A percentile compares a stretch with the other conserved stretches of the same genome.
These are phyloP conservation scores for Echiichthys vipera DNA, from an alignment of 2,797 vertebrate species.

Conservation along the genomic window DNA sequence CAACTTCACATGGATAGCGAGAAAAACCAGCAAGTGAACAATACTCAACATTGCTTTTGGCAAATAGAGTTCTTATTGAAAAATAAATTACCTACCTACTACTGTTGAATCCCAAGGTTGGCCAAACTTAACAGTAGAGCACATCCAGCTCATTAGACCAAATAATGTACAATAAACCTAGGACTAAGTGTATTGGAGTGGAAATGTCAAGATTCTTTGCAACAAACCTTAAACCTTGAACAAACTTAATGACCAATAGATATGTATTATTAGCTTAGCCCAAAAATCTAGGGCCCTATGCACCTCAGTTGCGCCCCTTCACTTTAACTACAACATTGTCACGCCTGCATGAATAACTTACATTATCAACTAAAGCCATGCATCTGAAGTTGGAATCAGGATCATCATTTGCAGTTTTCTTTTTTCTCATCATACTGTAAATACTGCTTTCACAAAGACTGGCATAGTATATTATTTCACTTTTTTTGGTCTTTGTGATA, in stretches of 20 bases:
- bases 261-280: not conserved
- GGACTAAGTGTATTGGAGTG: not conserved
- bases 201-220: not conserved
- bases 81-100: not conserved
- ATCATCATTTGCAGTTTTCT: not conserved
- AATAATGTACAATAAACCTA: not conserved
- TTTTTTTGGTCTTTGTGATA: not conserved
- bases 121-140: not conserved
- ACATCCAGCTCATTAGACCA: constrained; percentile 1
- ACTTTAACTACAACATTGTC: not conserved
- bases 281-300: not conserved
- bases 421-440: not conserved
- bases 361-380: not conserved
- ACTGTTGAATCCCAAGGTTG: not conserved
- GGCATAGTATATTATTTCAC: no score
- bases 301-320: no score
- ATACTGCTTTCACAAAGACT: not conserved
- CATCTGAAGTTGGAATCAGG: not conserved
- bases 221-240: not conserved
- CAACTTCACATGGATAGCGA: not conserved
- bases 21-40: not conserved
- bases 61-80: not conserved
- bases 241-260: not conserved
- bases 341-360: not conserved
- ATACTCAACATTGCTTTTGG: not conserved